Evolutionary conservation across 2,888 invertebrate species (phyloP).

Genomic region (Megastigmus dorsalis): DNA sequence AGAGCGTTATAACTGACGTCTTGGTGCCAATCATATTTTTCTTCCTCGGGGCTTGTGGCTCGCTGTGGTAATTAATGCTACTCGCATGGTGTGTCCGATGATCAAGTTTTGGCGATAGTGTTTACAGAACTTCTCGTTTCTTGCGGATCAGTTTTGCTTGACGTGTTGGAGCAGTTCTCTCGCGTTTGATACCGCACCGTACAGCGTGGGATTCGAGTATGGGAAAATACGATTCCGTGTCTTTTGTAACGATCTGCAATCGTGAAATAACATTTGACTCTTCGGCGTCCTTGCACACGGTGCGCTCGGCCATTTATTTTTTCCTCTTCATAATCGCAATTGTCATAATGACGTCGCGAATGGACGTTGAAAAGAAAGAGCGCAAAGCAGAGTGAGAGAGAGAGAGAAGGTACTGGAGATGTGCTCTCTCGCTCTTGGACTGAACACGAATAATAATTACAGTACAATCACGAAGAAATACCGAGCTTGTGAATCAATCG

Average conservation of each 20-base stretch:
- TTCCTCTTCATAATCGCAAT: slow-evolving; percentile 1
- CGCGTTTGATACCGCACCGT: too few relatives aligned
- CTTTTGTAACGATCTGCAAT: too few relatives aligned
- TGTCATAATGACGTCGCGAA: slow-evolving; percentile 23
- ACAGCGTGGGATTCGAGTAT: too few relatives aligned
- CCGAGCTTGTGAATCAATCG: slow-evolving; percentile 51
- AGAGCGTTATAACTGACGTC: neutral
- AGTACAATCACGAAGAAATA: slow-evolving; percentile 41
- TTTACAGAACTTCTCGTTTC: too few relatives aligned
- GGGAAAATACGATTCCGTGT: too few relatives aligned
- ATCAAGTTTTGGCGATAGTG: too few relatives aligned
- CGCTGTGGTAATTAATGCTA: neutral
- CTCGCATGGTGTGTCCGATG: too few relatives aligned
- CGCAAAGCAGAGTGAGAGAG: slow-evolving; percentile 4
- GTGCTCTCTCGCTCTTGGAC: neutral
- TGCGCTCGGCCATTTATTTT: neutral
- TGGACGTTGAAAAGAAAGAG: neutral
- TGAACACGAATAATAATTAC: slow-evolving; percentile 35
- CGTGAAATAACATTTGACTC: too few relatives aligned
- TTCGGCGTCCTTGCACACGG: too few relatives aligned
- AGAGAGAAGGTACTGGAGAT: slow-evolving; percentile 17
- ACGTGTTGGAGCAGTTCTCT: too few relatives aligned
- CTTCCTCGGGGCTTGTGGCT: too few relatives aligned
- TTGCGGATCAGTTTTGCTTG: too few relatives aligned
- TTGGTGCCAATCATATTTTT: neutral